phyloP scores from a whole-genome alignment of 2,888 invertebrate species.

The Caenorhabditis macrosperma region DNA sequence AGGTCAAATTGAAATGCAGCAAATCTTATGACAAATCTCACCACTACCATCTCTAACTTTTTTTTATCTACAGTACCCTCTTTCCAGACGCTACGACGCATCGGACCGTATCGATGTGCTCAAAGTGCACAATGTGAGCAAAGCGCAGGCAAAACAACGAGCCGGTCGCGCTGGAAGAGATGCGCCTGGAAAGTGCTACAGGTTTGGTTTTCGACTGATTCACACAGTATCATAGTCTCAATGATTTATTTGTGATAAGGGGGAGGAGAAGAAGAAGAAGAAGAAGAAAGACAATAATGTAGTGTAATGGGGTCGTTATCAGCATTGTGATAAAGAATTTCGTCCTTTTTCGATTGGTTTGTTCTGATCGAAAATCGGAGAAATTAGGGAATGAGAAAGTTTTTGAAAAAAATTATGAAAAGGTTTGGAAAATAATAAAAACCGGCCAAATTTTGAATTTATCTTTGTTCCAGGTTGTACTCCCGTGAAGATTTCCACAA shows the following conservation, averaged over 20 bases:
- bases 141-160: conserved; percentile 92
- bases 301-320: not conserved
- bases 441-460: not conserved
- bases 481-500: conserved; percentile 84
- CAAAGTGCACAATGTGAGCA: conserved; percentile 89
- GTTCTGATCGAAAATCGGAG: not conserved
- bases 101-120: conserved; percentile 84
- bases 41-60: no score
- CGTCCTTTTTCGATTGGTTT: not conserved
- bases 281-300: conserved; percentile 1
- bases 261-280: no score
- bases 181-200: conserved; percentile 77
- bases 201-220: no score
- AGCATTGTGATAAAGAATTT: not conserved
- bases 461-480: conserved; percentile 28
- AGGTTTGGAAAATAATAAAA: no score
- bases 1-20: no score
- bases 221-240: not conserved
- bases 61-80: no score
- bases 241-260: conserved; percentile 3
- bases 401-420: not conserved
- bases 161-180: conserved; percentile 92
- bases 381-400: not conserved
- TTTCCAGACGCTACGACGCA: conserved; percentile 73
- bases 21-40: no score